A percentile compares a stretch with the other conserved stretches of the same genome.
Evolutionary conservation across 2,888 invertebrate species (phyloP).

Genomic region (Trissolcus japonicus): DNA sequence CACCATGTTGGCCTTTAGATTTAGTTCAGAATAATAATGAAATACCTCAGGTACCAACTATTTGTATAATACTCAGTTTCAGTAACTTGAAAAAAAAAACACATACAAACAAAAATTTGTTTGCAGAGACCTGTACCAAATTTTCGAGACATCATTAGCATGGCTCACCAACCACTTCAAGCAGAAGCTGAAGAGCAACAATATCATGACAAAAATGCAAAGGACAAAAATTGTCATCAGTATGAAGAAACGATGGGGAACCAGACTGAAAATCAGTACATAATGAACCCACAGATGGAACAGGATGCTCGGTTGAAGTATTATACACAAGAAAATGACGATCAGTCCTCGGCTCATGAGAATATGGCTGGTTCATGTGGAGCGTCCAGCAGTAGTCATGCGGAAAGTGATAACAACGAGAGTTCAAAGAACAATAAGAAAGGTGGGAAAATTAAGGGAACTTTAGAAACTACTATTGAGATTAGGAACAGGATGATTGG

Average conservation of each 20-base stretch:
- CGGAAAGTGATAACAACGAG: constrained; percentile 11
- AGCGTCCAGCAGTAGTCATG: constrained; percentile 25
- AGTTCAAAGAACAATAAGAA: constrained; percentile 64
- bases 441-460: constrained; percentile 74
- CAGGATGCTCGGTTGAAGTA: constrained; percentile 57
- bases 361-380: constrained; percentile 60
- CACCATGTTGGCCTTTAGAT: constrained; percentile 73
- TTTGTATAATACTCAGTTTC: neutral
- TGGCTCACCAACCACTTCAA: no score
- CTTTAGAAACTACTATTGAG: constrained; percentile 74
- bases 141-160: constrained; percentile 33
- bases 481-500: constrained; percentile 75
- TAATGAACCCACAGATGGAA: constrained; percentile 60
- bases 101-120: no score
- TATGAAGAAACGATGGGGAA: constrained; percentile 55
- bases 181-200: constrained; percentile 62
- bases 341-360: constrained; percentile 56
- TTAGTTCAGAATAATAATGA: constrained; percentile 71
- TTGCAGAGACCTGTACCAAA: constrained; percentile 21
- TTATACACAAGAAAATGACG: constrained; percentile 54
- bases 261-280: constrained; percentile 55
- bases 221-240: constrained; percentile 24
- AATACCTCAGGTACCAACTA: constrained; percentile 66
- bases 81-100: no score
- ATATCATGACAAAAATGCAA: constrained; percentile 60